Conservation (phyloP, 2,888 invertebrate species). For the Desoria tigrina region DNA sequence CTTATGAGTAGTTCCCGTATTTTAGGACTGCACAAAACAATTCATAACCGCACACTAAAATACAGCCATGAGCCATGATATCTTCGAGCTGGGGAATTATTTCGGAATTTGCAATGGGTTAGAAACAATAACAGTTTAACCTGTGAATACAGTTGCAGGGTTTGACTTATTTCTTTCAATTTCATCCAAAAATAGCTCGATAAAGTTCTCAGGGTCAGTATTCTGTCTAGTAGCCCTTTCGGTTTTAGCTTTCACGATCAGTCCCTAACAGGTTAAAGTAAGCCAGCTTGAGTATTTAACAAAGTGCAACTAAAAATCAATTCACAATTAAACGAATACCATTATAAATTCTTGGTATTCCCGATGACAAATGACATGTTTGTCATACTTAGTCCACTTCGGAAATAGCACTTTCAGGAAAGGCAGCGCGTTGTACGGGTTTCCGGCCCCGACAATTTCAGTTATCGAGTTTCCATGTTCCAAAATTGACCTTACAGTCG, state of each 20-base stretch:
- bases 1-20: too few relatives aligned
- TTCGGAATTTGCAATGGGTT: too few relatives aligned
- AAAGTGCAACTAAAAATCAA: not conserved
- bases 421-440: conserved; percentile 11
- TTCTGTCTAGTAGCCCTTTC: not conserved
- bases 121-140: too few relatives aligned
- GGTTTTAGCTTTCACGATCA: conserved; percentile 2
- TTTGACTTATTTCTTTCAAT: not conserved
- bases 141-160: not conserved
- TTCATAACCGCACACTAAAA: too few relatives aligned
- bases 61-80: too few relatives aligned
- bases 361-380: not conserved
- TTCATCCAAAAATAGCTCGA: conserved; percentile 17
- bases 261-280: too few relatives aligned
- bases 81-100: too few relatives aligned
- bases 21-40: too few relatives aligned
- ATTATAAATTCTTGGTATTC: conserved; percentile 6
- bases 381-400: not conserved
- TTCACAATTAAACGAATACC: not conserved
- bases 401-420: not conserved
- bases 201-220: conserved; percentile 6
- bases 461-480: not conserved
- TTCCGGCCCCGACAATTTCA: not conserved
- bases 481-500: not conserved
- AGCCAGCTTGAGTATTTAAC: too few relatives aligned